Percentiles rank a stretch among this genome's conserved stretches.
phyloP scores from a whole-genome alignment of 1,140 invertebrate species.

The Forficula auricularia region DNA sequence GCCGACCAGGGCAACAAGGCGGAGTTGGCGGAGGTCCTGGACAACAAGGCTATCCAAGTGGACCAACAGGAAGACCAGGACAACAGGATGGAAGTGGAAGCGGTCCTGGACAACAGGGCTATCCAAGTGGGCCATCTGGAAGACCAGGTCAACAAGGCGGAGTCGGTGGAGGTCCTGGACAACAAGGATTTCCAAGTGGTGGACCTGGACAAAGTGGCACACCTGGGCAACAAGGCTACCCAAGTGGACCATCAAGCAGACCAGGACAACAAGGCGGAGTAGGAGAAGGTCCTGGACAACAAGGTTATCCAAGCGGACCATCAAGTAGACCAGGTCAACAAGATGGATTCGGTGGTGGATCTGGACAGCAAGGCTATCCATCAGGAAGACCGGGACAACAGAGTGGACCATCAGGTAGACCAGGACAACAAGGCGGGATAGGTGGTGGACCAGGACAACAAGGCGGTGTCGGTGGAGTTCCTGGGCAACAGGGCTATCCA shows the following conservation, averaged over 20 bases:
- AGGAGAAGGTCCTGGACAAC: background rate
- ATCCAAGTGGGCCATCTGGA: constrained; percentile 12
- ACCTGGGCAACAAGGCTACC: background rate
- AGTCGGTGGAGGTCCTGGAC: constrained; percentile 8
- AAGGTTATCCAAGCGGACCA: no score
- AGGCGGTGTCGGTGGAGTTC: constrained; percentile 9
- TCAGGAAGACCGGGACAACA: constrained; percentile 15
- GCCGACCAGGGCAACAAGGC: constrained; percentile 16
- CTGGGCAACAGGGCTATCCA: constrained; percentile 13
- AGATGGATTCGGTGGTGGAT: constrained; percentile 17
- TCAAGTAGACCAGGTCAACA: constrained; percentile 16
- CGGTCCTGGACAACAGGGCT: constrained; percentile 14
- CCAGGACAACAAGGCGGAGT: constrained; percentile 14
- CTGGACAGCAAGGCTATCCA: constrained; percentile 13
- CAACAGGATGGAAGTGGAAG: constrained; percentile 14
- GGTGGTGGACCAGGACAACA: constrained; percentile 20
- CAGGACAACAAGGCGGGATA: constrained; percentile 22
- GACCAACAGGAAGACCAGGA: constrained; percentile 14
- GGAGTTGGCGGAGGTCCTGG: constrained; percentile 14
- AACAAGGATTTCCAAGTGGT: constrained; percentile 3
- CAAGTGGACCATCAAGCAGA: background rate
- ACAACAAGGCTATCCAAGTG: constrained; percentile 13
- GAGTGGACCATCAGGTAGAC: constrained; percentile 18
- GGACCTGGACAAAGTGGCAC: background rate
- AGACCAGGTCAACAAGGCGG: constrained; percentile 11